A percentile compares a stretch with the other conserved stretches of the same genome.
phyloP scores from a whole-genome alignment of 2,797 vertebrate species.

The Chelidonichthys spinosus region DNA sequence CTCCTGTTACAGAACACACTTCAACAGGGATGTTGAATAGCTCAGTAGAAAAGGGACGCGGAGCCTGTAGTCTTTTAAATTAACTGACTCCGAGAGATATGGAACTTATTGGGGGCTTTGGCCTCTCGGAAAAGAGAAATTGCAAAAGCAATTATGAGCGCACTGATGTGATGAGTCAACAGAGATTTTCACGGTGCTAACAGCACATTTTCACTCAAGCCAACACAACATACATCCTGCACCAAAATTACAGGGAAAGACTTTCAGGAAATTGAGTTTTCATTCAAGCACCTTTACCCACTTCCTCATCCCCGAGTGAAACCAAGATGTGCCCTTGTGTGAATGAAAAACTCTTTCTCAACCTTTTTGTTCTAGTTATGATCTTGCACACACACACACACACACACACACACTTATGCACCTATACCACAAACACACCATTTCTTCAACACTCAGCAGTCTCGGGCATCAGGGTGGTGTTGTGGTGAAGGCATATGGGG shows the following conservation, averaged over 20 bases:
- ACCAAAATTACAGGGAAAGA: constrained; percentile 62
- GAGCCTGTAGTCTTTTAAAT: constrained; percentile 34
- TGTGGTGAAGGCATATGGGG: constrained; percentile 82
- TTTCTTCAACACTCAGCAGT: constrained; percentile 70
- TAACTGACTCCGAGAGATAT: constrained; percentile 56
- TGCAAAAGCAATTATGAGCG: constrained; percentile 67
- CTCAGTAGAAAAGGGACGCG: constrained; percentile 42
- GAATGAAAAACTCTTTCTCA: constrained; percentile 39
- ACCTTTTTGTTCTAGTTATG: constrained; percentile 38
- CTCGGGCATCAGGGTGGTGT: constrained; percentile 72
- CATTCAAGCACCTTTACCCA: constrained; percentile 59
- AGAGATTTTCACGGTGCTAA: constrained; percentile 69
- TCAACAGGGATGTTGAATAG: constrained; percentile 44
- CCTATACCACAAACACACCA: constrained; percentile 67
- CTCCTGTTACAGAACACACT: constrained; percentile 61
- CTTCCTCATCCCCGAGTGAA: constrained; percentile 46
- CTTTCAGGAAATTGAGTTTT: constrained; percentile 79
- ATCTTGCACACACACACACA: constrained; percentile 1
- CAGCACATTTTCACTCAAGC: constrained; percentile 68
- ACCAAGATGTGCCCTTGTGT: constrained; percentile 42
- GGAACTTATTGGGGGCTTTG: constrained; percentile 38
- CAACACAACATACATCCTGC: constrained; percentile 75
- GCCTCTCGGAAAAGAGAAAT: constrained; percentile 60
- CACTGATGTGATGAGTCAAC: constrained; percentile 74
- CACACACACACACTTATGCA: constrained; percentile 54